Evolutionary conservation across 1,140 invertebrate species (phyloP), one percentile per base, ranked within the genome.

Genomic region (Bombus sibiricus): DNA sequence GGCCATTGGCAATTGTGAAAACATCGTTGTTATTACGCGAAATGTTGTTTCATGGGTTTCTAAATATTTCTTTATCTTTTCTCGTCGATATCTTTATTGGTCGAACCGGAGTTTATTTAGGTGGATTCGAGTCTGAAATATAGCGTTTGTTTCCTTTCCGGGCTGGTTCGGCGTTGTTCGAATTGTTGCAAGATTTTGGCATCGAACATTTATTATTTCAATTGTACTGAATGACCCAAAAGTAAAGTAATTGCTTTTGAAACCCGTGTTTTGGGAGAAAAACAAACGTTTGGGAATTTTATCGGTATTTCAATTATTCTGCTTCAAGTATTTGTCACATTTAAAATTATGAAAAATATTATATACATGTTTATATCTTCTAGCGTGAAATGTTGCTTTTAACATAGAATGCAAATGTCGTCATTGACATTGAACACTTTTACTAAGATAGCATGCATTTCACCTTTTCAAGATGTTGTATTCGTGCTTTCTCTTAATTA

Each of bases 1-100:
- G 12, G 41, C 25, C 8, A 22, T 18, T 41, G 10, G 3, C 86
- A 87, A 76, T 85, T 87, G 86, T 87, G 15, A 64, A 85, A 87
- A 87, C 73, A 87, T n/a, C 15, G 1, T 5, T 62, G 32, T 79
- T 66, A 9, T 43, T 66, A 28, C 10, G 12, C 6, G 32, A 69
- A 69, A 28, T 18, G 53, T 59, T 59, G 25, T 25, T 47, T 6
- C 32, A 13, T 28, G 15, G 34, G 8, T 13, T n/a, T 39, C 22
- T 37, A 75, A 75, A 75, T 75, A 75, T 57, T 37, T 32, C 8
- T 15, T 75, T 47, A 25, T 28, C 32, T 18, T 53, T 13, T 47
- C 15, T 10, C 9, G 3, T 41, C 13, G 71, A 74, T 47, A n/a
- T 13, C 41, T 53, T 74, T 74, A 25, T 74, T 43, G 18, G 1